These are phyloP conservation scores for Anguilla megastoma DNA, from an alignment of 2,797 vertebrate species.

Conservation along the genomic window DNA sequence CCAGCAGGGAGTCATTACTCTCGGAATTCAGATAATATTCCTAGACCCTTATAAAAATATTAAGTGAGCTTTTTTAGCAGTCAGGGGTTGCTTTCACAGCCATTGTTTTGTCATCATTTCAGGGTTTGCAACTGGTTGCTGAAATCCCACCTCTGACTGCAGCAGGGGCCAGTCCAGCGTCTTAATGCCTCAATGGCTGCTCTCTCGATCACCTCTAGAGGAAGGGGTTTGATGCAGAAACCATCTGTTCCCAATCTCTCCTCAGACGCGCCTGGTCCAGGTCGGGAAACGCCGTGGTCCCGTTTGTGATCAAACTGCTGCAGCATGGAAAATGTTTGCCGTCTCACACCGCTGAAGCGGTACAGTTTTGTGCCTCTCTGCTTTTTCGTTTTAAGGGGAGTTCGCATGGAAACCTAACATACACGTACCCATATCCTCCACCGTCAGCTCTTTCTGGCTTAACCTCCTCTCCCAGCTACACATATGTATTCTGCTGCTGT, in stretches of 20 bases:
- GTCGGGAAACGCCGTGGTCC: slow-evolving; percentile 29
- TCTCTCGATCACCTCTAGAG: slow-evolving; percentile 27
- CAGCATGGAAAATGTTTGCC: slow-evolving; percentile 36
- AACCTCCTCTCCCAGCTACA: background rate
- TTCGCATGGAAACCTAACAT: background rate
- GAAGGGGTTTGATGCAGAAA: slow-evolving; percentile 43
- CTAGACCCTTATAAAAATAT: background rate
- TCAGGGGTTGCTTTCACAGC: background rate
- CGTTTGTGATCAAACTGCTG: slow-evolving; percentile 37
- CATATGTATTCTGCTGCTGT: background rate
- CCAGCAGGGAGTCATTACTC: background rate
- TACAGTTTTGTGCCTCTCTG: background rate
- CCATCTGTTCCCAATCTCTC: slow-evolving; percentile 48
- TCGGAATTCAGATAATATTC: background rate
- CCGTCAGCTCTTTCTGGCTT: background rate
- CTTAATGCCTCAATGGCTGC: slow-evolving; percentile 19
- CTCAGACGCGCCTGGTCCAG: slow-evolving; percentile 33
- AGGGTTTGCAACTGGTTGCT: slow-evolving; percentile 22
- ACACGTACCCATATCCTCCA: background rate
- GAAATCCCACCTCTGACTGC: slow-evolving; percentile 32
- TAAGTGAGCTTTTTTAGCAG: background rate
- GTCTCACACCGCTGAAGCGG: slow-evolving; percentile 21
- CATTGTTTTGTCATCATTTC: background rate
- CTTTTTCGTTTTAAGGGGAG: background rate
- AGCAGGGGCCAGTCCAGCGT: slow-evolving; percentile 27